phyloP scores from a whole-genome alignment of 2,797 vertebrate genomes.

The Muscicapa comitata region DNA sequence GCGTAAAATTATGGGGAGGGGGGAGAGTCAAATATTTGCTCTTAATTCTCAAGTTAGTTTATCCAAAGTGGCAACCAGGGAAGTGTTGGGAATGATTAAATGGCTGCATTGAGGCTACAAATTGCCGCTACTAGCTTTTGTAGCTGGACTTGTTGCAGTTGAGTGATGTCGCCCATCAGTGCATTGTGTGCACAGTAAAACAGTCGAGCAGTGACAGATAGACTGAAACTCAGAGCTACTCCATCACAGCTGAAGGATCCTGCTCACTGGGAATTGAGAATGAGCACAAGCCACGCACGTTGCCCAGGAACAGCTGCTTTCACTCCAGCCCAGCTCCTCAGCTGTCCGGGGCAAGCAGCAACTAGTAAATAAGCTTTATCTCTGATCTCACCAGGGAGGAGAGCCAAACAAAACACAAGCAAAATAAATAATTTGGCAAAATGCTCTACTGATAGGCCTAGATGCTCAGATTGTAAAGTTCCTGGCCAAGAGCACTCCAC shows the following conservation, averaged over 20 bases:
- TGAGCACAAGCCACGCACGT: neutral
- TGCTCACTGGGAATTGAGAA: slow-evolving; percentile 57
- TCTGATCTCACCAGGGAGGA: neutral
- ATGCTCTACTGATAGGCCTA: neutral
- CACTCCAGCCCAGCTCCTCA: slow-evolving; percentile 26
- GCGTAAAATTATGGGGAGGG: slow-evolving; percentile 57
- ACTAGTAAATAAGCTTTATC: slow-evolving; percentile 45
- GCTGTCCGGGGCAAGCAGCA: slow-evolving; percentile 1
- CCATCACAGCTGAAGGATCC: slow-evolving; percentile 73
- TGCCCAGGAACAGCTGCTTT: slow-evolving; percentile 60
- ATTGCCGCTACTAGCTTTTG: slow-evolving; percentile 73
- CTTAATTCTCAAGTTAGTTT: slow-evolving; percentile 68
- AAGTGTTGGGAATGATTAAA: slow-evolving; percentile 70
- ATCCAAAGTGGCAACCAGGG: slow-evolving; percentile 53
- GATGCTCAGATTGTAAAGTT: neutral
- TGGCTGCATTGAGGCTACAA: slow-evolving; percentile 67
- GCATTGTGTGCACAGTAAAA: slow-evolving; percentile 85
- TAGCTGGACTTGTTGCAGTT: slow-evolving; percentile 66
- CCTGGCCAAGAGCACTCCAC: neutral
- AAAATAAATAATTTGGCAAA: slow-evolving; percentile 42
- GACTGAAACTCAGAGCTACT: slow-evolving; percentile 76
- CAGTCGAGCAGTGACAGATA: slow-evolving; percentile 81
- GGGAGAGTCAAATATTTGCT: slow-evolving; percentile 75
- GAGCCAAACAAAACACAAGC: neutral
- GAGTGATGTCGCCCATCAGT: slow-evolving; percentile 80